Evolutionary conservation across 2,113 vertebrate genomes (phyloP), one percentile per base, ranked within the genome.

Genomic region (Ptilorrhoa leucosticta): DNA sequence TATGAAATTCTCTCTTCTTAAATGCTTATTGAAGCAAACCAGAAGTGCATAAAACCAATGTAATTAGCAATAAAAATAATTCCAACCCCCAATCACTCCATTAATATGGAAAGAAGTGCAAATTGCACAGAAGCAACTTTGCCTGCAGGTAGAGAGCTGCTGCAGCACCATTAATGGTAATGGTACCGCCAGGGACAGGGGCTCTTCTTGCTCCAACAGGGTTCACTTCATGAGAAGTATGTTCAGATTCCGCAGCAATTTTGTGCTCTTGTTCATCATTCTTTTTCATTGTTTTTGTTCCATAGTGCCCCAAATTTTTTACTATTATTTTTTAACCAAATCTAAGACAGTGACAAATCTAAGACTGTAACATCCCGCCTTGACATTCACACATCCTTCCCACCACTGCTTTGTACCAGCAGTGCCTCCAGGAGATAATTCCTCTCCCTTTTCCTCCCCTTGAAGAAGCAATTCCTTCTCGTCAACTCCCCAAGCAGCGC

Each of bases 11-110:
- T 93, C 61, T 90, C 64, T 94, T 93, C 97, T 90, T 97, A 96
- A 93, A 97, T 88, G 89, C 88, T 94, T 97, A 90, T 83, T 97
- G 96, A 95, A 96, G 95, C 95, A 97, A 96, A 77, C 72, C 87
- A 83, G 83, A 90, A 95, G 89, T 8, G 0, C 75, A 88, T 72
- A 94, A 95, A 91, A 71, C 47, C 85, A 87, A 90, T 72, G 64
- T 35, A 96, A 89, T 89, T 92, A 61, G 79, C 86, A 88, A 78
- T 90, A 84, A 94, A 88, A 96, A 88, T 86, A 72, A 83, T 90
- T 96, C 57, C 48, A 68, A 83, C 88, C 61, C 45, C 57, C 23
- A 61, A 33, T 87, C 33, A 33, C 51, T 82, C 84, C 66, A 73
- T 92, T 91, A 88, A 84, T 61, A 76, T 26, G 56, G 71, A 94